Conservation (phyloP, 2,797 vertebrate genomes). For the Sebastes taczanowskii region DNA sequence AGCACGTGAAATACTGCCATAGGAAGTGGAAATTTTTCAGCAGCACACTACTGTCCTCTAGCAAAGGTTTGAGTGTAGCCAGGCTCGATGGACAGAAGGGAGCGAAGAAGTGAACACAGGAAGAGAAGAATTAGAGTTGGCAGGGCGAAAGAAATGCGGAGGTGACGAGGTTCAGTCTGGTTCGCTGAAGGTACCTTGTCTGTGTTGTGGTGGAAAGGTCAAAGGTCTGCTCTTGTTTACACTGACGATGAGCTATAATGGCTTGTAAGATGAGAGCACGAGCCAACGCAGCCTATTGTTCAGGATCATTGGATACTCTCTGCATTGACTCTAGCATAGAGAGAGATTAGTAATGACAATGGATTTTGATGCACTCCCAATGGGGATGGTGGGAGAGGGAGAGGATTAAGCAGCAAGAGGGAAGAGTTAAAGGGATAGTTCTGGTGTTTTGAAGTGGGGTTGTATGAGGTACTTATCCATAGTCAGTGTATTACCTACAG, state of each 20-base stretch:
- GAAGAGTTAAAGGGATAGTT: neutral
- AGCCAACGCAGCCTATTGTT: neutral
- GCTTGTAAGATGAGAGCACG: neutral
- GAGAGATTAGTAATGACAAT: neutral
- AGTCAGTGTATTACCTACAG: too few species aligned
- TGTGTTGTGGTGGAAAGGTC: neutral
- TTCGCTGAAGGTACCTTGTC: conserved; percentile 12
- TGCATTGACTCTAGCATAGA: neutral
- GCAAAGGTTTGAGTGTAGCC: neutral
- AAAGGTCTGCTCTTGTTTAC: conserved; percentile 20
- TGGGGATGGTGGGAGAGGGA: neutral
- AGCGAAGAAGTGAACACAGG: conserved; percentile 17
- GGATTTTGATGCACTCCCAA: neutral
- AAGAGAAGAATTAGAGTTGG: conserved; percentile 30
- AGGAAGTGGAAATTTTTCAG: neutral
- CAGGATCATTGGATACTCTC: neutral
- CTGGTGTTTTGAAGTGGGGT: too few species aligned
- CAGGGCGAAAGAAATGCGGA: conserved; percentile 38
- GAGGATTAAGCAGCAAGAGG: neutral
- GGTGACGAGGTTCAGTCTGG: conserved; percentile 30
- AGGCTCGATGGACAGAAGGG: neutral
- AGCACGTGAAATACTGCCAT: neutral
- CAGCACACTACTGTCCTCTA: neutral
- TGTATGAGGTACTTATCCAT: too few species aligned
- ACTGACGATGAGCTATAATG: conserved; percentile 19